Conservation (phyloP, 2,888 invertebrate genomes). For the Abscondita cerata region DNA sequence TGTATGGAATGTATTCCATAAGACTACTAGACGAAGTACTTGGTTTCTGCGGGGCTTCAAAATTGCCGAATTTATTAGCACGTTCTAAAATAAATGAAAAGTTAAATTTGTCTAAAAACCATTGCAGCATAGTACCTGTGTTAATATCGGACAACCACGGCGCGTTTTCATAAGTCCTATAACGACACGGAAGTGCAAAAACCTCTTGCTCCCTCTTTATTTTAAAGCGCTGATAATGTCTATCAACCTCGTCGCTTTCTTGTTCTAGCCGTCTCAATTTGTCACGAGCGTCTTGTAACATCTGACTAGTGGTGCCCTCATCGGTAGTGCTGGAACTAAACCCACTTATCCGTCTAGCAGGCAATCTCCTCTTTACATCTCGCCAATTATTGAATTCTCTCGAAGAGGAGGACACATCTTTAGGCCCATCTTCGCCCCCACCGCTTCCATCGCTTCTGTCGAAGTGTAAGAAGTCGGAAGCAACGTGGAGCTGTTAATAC, state of each 20-base stretch:
- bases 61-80: no score
- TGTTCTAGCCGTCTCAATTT: slow-evolving; percentile 64
- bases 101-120: no score
- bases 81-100: no score
- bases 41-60: no score
- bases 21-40: no score
- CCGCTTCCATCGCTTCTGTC: slow-evolving; percentile 25
- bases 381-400: background rate
- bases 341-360: background rate
- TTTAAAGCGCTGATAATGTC: slow-evolving; percentile 55
- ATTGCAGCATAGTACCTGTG: background rate
- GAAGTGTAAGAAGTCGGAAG: slow-evolving; percentile 6
- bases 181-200: background rate
- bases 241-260: slow-evolving; percentile 67
- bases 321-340: slow-evolving; percentile 38
- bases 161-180: background rate
- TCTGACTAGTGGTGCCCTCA: slow-evolving; percentile 56
- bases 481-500: slow-evolving; percentile 17
- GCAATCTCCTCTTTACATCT: slow-evolving; percentile 14
- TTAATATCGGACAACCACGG: background rate
- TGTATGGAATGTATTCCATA: no score
- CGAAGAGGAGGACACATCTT: background rate
- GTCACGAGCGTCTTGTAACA: slow-evolving; percentile 63
- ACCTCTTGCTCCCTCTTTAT: background rate
- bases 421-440: slow-evolving; percentile 40